Evolutionary conservation across 2,888 invertebrate species (phyloP), one percentile per base, ranked within the genome.

Genomic region (Hetaerina titia): DNA sequence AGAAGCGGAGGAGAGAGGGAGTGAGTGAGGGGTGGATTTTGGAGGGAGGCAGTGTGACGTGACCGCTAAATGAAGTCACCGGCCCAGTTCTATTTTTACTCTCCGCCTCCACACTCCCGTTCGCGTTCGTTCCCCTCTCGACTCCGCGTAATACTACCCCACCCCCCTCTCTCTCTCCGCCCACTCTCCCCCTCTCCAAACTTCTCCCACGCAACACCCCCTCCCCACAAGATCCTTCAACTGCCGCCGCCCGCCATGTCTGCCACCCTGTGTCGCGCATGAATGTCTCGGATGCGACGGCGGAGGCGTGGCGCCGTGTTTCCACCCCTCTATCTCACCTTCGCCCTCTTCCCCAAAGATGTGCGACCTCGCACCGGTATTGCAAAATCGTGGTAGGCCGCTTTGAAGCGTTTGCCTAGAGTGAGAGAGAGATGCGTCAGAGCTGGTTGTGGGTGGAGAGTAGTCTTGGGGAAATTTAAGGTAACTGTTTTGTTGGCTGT

Each of bases 51-150:
- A 89, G 92, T 74, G 69, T 69, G 92, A 69, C 92, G 69, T 69
- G 92, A 92, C 92, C 92, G n/a, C 92, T 5, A 92, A 92, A 92
- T 92, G 92, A 92, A 92, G 92, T 92, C 92, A 92, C 92, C 92
- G 69, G 64, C 92, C 92, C 69, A 92, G 19, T 92, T 92, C 92
- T 92, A 92, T 92, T 92, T 92, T 69, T 89, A 58, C 57, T 22
- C 56, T 58, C 88, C 88, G 19, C 31, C 31, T 31, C 88, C 58
- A 11, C 15, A 22, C n/a, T 7, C 69, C 69, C 58, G 57, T 22
- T 57, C 89, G n/a, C 60, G 60, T 60, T 89, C 15, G 19, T 19
- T 45, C 89, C 89, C 89, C 57, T 22, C 11, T 57, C 22, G 57
- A 19, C 89, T 6, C 89, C 19, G 56, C 89, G 8, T n/a, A 19